Percentiles rank a stretch among this genome's conserved stretches.
phyloP scores from a whole-genome alignment of 2,888 invertebrate species.

The Chloroclysta siterata region DNA sequence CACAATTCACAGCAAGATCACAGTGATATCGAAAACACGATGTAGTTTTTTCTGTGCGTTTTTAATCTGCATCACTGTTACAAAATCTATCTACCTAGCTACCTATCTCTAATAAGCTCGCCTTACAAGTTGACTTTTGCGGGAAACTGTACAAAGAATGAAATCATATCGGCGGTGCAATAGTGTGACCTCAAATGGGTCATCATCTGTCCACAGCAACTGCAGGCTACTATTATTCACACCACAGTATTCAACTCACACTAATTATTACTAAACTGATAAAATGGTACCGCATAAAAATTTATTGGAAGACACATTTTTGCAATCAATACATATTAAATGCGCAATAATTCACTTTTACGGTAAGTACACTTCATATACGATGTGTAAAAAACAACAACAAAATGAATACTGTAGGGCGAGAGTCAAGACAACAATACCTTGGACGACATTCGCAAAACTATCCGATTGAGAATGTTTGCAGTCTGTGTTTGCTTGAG shows the following conservation, averaged over 20 bases:
- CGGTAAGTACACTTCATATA: constrained; percentile 18
- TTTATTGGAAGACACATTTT: constrained; percentile 25
- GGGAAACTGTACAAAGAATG: constrained; percentile 1
- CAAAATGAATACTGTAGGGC: neutral
- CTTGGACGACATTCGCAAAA: neutral
- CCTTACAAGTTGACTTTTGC: neutral
- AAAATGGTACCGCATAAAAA: constrained; percentile 20
- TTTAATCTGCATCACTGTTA: no score
- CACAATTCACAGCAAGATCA: no score
- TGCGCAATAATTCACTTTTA: constrained; percentile 24
- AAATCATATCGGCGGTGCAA: constrained; percentile 13
- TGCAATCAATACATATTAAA: constrained; percentile 16
- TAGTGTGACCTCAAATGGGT: constrained; percentile 15
- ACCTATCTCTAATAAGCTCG: no score
- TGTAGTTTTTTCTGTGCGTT: no score
- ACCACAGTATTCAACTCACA: constrained; percentile 18
- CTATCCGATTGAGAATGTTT: neutral
- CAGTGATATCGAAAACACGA: no score
- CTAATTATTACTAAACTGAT: constrained; percentile 28
- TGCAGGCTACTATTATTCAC: constrained; percentile 5
- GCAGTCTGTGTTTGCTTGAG: constrained; percentile 2
- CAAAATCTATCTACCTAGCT: no score
- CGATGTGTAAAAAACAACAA: constrained; percentile 20
- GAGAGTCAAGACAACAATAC: neutral
- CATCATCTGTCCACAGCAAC: constrained; percentile 18